Evolutionary conservation across 2,888 invertebrate genomes (phyloP).

Genomic region (Cephus runcator): DNA sequence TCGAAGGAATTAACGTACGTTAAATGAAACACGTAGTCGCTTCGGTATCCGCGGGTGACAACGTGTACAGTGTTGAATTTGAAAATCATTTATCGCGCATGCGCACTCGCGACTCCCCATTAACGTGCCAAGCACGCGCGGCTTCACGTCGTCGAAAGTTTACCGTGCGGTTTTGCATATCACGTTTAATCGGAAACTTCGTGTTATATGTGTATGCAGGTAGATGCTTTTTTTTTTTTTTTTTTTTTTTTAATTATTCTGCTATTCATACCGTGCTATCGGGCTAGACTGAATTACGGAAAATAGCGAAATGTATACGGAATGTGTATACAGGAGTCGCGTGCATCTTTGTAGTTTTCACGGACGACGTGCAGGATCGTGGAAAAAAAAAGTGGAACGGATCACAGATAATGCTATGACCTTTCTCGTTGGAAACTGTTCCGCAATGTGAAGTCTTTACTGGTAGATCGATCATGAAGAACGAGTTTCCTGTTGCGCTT

Average conservation of each 20-base stretch:
- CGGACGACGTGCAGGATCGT: background rate
- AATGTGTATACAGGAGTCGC: background rate
- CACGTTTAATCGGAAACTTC: too few relatives aligned
- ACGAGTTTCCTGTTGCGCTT: background rate
- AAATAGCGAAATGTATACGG: too few relatives aligned
- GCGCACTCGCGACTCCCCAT: too few relatives aligned
- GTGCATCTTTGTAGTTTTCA: background rate
- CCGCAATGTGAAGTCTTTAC: background rate
- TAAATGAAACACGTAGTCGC: background rate
- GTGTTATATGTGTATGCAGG: too few relatives aligned
- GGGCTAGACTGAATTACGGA: too few relatives aligned
- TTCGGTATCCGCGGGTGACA: background rate
- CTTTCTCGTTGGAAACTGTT: background rate
- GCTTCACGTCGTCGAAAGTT: too few relatives aligned
- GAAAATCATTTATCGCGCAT: background rate
- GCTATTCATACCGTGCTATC: too few relatives aligned
- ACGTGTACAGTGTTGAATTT: background rate
- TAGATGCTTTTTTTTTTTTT: too few relatives aligned
- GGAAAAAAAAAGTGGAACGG: background rate
- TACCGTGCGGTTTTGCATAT: too few relatives aligned
- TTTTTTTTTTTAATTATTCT: too few relatives aligned
- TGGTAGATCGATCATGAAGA: background rate
- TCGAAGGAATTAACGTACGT: background rate
- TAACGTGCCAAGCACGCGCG: too few relatives aligned
- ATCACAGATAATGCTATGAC: background rate